These are phyloP conservation scores for Caretta caretta DNA, from an alignment of 2,113 vertebrate species.

Conservation along the genomic window DNA sequence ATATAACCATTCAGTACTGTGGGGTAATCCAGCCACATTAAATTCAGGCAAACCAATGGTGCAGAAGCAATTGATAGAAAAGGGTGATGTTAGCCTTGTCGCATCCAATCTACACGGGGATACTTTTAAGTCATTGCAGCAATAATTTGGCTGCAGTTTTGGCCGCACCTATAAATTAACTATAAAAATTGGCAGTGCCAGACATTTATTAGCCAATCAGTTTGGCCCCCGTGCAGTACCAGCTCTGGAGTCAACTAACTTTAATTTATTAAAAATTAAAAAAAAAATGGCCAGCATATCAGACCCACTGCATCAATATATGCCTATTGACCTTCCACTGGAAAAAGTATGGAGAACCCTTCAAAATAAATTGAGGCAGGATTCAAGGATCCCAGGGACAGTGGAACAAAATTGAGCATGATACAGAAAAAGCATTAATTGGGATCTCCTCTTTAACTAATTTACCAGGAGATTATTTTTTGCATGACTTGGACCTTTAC, in stretches of 20 bases:
- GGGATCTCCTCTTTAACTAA: not conserved
- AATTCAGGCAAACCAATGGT: not conserved
- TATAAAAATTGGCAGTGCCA: not conserved
- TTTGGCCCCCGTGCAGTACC: not conserved
- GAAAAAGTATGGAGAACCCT: not conserved
- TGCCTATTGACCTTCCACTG: not conserved
- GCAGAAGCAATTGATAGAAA: not conserved
- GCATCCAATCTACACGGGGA: not conserved
- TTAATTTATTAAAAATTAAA: not conserved
- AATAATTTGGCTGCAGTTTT: not conserved
- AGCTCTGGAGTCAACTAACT: not conserved
- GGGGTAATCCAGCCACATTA: not conserved
- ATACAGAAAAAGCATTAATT: not conserved
- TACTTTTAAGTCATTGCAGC: not conserved
- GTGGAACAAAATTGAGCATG: not conserved
- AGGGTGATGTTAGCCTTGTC: not conserved
- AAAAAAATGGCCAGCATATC: not conserved
- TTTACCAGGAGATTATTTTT: not conserved
- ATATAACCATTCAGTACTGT: not conserved
- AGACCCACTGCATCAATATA: not conserved
- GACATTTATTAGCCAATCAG: not conserved
- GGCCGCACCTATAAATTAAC: not conserved
- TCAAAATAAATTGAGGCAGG: not conserved
- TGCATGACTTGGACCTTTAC: not conserved
- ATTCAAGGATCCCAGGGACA: not conserved